A percentile compares a stretch with the other conserved stretches of the same genome.
phyloP scores from a whole-genome alignment of 2,797 vertebrate genomes.

The Chromobotia macracanthus region DNA sequence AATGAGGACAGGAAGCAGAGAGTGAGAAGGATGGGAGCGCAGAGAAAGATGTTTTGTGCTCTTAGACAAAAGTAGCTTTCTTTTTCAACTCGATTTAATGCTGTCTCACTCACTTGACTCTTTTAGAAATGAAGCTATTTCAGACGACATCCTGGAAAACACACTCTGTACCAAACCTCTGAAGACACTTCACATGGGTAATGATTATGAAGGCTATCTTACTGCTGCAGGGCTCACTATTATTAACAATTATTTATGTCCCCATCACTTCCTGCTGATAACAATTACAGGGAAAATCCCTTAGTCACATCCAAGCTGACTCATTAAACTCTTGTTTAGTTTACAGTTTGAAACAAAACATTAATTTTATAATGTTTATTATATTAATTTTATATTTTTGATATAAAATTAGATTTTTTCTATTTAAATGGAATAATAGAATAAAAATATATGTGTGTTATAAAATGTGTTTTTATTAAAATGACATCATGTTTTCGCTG shows the following conservation, averaged over 20 bases:
- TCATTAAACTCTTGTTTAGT: not conserved
- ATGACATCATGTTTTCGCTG: too few species aligned
- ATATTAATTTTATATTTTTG: too few species aligned
- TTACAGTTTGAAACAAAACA: too few species aligned
- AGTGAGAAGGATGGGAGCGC: constrained; percentile 28
- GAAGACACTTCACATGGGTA: not conserved
- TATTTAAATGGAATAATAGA: too few species aligned
- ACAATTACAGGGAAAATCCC: not conserved
- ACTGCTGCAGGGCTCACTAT: not conserved
- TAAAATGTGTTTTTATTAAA: not conserved
- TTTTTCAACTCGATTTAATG: constrained; percentile 46
- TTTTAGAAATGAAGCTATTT: constrained; percentile 28
- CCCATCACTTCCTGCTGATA: not conserved
- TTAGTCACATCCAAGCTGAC: not conserved
- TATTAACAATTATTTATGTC: not conserved
- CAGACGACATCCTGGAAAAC: constrained; percentile 49
- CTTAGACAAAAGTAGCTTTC: constrained; percentile 49
- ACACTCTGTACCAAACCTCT: constrained; percentile 17
- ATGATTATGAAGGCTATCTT: not conserved
- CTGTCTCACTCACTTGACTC: constrained; percentile 33
- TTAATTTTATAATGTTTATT: too few species aligned
- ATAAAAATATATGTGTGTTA: too few species aligned
- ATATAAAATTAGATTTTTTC: too few species aligned
- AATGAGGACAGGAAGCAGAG: constrained; percentile 31
- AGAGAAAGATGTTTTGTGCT: constrained; percentile 48